Conservation (phyloP, 2,113 vertebrate species). For the Camelus dromedarius region DNA sequence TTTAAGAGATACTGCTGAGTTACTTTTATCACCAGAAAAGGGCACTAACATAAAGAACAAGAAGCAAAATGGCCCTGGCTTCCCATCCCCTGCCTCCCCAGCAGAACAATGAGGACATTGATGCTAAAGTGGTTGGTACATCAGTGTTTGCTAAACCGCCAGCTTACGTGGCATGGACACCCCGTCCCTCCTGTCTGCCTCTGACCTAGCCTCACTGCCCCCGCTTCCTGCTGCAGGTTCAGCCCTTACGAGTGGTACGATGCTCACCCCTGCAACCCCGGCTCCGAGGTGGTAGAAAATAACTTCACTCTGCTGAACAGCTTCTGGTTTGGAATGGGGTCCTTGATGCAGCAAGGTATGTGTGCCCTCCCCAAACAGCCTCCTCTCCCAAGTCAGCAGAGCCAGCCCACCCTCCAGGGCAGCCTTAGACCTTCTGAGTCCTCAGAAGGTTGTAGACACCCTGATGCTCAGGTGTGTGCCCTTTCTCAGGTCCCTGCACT, state of each 20-base stretch:
- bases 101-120: neutral
- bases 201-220: rapidly evolving
- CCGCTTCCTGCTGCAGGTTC: conserved; percentile 88
- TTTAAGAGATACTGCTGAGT: conserved; percentile 52
- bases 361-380: neutral
- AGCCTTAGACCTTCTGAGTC: neutral
- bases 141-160: rapidly evolving
- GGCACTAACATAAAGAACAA: conserved; percentile 41
- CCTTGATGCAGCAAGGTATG: conserved; percentile 99
- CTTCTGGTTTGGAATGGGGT: conserved; percentile 99
- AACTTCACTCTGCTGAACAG: conserved; percentile 99
- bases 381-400: neutral
- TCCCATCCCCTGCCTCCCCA: neutral
- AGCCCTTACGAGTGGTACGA: conserved; percentile 99
- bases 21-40: conserved; percentile 63
- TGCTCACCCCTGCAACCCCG: conserved; percentile 97
- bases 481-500: neutral
- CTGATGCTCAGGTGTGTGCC: neutral
- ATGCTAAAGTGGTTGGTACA: neutral
- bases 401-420: neutral
- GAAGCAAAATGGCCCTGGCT: neutral
- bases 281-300: conserved; percentile 97
- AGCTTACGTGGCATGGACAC: rapidly evolving
- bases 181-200: neutral
- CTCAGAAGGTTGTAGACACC: neutral